Evolutionary conservation across 2,888 invertebrate genomes (phyloP).

Genomic region (Penaeus monodon): DNA sequence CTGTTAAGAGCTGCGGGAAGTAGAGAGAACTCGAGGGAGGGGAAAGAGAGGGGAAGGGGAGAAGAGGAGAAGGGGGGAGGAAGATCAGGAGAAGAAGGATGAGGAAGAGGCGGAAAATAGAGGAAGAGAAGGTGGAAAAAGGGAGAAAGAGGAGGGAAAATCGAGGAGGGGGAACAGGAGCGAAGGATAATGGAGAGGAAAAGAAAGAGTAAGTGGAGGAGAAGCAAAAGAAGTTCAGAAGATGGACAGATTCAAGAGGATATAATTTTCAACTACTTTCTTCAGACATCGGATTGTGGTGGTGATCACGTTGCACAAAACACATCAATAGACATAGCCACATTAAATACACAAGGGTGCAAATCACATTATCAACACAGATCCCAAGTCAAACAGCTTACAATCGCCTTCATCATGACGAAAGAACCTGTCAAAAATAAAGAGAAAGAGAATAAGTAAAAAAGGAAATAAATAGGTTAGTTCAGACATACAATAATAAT

Average conservation of each 20-base stretch:
- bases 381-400: no score
- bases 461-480: background rate
- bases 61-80: no score
- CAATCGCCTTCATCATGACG: no score
- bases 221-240: background rate
- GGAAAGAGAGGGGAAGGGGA: no score
- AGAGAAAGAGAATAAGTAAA: background rate
- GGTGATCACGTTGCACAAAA: no score
- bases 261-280: background rate
- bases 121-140: background rate
- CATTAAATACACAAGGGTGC: no score
- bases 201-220: background rate
- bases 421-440: background rate
- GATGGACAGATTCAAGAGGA: background rate
- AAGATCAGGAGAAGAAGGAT: no score
- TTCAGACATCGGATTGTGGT: no score
- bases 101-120: background rate
- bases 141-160: background rate
- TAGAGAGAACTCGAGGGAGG: no score
- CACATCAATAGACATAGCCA: no score
- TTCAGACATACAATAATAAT: background rate
- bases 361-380: no score
- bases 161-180: background rate
- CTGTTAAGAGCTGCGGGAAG: no score
- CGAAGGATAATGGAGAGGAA: background rate